Conservation (phyloP, 2,888 invertebrate genomes). For the Acleris holmiana region DNA sequence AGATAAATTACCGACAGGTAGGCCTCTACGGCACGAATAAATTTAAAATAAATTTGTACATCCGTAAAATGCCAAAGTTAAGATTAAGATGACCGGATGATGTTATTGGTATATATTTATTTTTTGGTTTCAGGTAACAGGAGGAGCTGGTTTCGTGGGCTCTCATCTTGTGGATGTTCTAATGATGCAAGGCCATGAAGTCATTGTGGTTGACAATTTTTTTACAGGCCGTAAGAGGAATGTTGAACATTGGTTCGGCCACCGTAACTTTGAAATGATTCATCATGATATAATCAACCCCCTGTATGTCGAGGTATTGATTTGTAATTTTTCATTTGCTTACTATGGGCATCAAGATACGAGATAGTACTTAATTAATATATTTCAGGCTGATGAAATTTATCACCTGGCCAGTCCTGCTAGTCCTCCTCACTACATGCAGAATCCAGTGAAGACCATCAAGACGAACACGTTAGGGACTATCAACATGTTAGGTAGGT, state of each 20-base stretch:
- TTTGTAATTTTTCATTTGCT: constrained; percentile 1
- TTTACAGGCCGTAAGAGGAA: constrained; percentile 98
- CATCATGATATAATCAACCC: constrained; percentile 99
- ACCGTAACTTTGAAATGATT: constrained; percentile 99
- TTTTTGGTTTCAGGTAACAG: constrained; percentile 88
- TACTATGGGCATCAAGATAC: neutral
- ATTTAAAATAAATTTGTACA: too few species aligned
- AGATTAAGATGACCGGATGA: too few species aligned
- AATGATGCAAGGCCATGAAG: constrained; percentile 98
- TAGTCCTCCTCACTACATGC: constrained; percentile 99
- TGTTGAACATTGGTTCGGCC: constrained; percentile 99
- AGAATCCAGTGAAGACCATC: constrained; percentile 99
- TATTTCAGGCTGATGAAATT: constrained; percentile 93
- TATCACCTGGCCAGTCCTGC: constrained; percentile 99
- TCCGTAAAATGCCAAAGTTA: too few species aligned
- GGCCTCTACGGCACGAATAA: too few species aligned
- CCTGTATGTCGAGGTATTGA: constrained; percentile 92
- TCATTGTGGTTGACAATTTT: constrained; percentile 98
- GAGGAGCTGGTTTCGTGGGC: constrained; percentile 99
- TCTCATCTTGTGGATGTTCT: constrained; percentile 98
- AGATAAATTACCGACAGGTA: too few species aligned
- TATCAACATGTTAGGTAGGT: constrained; percentile 94
- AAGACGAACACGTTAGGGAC: constrained; percentile 99
- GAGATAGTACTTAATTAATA: constrained; percentile 11
- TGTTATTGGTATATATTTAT: too few species aligned